Percentiles rank a stretch among this genome's conserved stretches.
phyloP scores from a whole-genome alignment of 1,140 invertebrate species.

The Leptonema lineaticorne region DNA sequence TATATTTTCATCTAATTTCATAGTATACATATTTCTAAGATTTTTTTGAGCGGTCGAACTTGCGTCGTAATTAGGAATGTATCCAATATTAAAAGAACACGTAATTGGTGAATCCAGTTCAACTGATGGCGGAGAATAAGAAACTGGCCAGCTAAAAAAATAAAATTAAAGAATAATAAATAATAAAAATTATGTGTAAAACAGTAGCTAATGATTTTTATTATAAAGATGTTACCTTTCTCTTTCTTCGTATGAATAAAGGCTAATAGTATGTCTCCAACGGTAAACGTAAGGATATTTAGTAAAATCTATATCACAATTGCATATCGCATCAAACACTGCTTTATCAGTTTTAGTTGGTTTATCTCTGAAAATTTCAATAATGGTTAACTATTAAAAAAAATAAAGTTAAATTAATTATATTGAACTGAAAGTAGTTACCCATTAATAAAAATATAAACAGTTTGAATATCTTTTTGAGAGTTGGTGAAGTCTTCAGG shows the following conservation, averaged over 20 bases:
- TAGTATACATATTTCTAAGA: constrained; percentile 24
- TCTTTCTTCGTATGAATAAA: constrained; percentile 57
- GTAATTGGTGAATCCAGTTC: constrained; percentile 36
- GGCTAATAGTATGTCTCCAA: constrained; percentile 64
- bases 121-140: constrained; percentile 9
- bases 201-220: neutral
- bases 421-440: constrained; percentile 9
- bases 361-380: constrained; percentile 55
- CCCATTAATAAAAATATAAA: constrained; percentile 36
- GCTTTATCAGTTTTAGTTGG: constrained; percentile 70
- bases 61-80: constrained; percentile 31
- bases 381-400: neutral
- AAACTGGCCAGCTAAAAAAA: constrained; percentile 35
- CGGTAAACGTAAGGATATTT: constrained; percentile 67
- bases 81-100: constrained; percentile 39
- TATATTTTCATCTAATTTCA: constrained; percentile 4
- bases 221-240: constrained; percentile 51
- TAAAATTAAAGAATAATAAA: neutral
- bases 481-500: constrained; percentile 45
- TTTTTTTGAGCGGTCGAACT: constrained; percentile 35
- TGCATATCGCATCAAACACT: constrained; percentile 65
- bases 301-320: constrained; percentile 54
- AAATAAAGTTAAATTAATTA: neutral
- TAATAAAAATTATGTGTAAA: neutral
- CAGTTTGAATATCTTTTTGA: neutral